Evolutionary conservation across 2,797 vertebrate species (phyloP).

Genomic region (Molossus alvarezi): DNA sequence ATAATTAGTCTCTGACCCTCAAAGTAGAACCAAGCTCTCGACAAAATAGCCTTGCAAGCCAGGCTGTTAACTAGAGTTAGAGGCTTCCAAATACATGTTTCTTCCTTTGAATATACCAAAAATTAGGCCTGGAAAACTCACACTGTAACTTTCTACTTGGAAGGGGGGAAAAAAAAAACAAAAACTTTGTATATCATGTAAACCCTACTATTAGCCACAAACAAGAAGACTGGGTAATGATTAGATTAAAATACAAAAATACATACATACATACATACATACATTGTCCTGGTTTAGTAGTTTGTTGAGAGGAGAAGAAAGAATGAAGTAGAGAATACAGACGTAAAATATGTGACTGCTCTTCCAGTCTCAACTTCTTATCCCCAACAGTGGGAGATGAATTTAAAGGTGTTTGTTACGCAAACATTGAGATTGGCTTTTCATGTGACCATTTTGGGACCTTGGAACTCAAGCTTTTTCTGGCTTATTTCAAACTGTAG

Average conservation of each 20-base stretch:
- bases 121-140: background rate
- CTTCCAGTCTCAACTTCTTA: background rate
- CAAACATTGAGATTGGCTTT: background rate
- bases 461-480: background rate
- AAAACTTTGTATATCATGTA: background rate
- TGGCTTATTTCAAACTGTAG: background rate
- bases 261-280: background rate
- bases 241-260: background rate
- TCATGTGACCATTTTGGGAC: background rate
- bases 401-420: background rate
- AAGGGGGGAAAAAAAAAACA: background rate
- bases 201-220: background rate
- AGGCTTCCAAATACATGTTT: background rate
- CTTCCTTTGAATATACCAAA: background rate
- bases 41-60: background rate
- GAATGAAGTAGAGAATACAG: background rate
- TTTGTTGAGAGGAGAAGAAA: background rate
- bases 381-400: background rate
- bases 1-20: slow-evolving; percentile 26
- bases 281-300: background rate
- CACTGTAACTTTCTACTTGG: background rate
- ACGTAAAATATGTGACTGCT: background rate
- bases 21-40: slow-evolving; percentile 13
- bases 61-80: background rate
- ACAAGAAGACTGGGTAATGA: background rate